These are phyloP conservation scores for Steinernema khuongi DNA, from an alignment of 1,140 invertebrate species.

Conservation along the genomic window DNA sequence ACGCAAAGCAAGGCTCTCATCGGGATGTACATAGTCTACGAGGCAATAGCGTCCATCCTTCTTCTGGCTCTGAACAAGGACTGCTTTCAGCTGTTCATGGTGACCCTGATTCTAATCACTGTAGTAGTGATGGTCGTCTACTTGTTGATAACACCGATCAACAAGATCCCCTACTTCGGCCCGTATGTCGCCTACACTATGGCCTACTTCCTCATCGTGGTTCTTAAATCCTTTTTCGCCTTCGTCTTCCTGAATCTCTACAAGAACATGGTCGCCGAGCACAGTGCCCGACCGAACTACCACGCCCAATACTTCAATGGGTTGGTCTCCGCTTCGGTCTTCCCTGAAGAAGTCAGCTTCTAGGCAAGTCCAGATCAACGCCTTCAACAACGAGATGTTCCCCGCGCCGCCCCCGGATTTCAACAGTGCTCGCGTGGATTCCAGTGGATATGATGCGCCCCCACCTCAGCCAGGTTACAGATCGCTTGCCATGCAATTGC, in stretches of 20 bases:
- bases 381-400: conserved; percentile 5
- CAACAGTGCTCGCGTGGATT: background rate
- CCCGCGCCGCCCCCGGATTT: background rate
- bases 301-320: conserved; percentile 1
- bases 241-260: background rate
- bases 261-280: background rate
- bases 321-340: background rate
- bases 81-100: background rate
- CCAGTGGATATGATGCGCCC: background rate
- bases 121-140: background rate
- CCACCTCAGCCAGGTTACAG: background rate
- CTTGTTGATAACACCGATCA: background rate
- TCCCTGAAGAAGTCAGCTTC: background rate
- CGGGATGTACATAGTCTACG: background rate
- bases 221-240: background rate
- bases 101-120: too few species aligned
- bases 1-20: background rate
- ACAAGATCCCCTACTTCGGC: background rate
- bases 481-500: background rate
- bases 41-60: background rate
- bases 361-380: conserved; percentile 1
- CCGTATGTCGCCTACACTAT: background rate
- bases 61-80: background rate
- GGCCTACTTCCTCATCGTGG: background rate
- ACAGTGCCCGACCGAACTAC: background rate